Percentiles rank a stretch among this genome's conserved stretches.
These are phyloP conservation scores for Chirona hameri DNA, from an alignment of 2,888 invertebrate genomes.

Conservation along the genomic window DNA sequence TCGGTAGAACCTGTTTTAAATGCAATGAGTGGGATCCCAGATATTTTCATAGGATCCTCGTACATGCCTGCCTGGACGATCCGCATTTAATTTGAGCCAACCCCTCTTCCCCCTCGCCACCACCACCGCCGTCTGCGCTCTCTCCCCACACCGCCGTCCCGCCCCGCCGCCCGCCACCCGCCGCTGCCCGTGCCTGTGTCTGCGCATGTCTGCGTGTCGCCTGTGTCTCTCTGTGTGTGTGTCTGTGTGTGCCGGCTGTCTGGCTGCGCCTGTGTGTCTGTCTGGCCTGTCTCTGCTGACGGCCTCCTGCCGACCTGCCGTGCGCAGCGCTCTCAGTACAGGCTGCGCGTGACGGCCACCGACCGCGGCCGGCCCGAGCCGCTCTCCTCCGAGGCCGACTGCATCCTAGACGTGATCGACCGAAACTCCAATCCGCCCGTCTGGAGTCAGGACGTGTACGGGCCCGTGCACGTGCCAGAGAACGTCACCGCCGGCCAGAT, in stretches of 20 bases:
- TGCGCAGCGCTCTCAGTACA: constrained; percentile 82
- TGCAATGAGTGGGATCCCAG: no score
- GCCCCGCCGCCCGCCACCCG: neutral
- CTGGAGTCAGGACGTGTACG: constrained; percentile 92
- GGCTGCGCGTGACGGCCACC: constrained; percentile 92
- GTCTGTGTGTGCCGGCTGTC: constrained; percentile 2
- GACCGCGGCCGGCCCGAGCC: constrained; percentile 83
- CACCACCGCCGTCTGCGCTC: neutral
- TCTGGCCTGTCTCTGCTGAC: neutral
- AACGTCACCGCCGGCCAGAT: constrained; percentile 98
- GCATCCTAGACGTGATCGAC: constrained; percentile 97
- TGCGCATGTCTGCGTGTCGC: constrained; percentile 31
- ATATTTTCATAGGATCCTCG: no score
- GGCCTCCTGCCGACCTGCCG: constrained; percentile 64
- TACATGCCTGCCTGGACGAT: no score
- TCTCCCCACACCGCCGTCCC: neutral
- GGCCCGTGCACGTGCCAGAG: constrained; percentile 97
- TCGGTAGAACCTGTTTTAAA: no score
- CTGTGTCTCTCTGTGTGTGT: constrained; percentile 35
- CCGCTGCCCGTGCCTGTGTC: constrained; percentile 40
- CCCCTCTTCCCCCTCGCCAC: neutral
- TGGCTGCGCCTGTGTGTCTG: constrained; percentile 31
- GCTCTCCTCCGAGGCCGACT: constrained; percentile 92
- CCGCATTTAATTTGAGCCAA: neutral
- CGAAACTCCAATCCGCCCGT: constrained; percentile 96